Conservation (phyloP, 2,113 vertebrate genomes). For the Pollachius pollachius region DNA sequence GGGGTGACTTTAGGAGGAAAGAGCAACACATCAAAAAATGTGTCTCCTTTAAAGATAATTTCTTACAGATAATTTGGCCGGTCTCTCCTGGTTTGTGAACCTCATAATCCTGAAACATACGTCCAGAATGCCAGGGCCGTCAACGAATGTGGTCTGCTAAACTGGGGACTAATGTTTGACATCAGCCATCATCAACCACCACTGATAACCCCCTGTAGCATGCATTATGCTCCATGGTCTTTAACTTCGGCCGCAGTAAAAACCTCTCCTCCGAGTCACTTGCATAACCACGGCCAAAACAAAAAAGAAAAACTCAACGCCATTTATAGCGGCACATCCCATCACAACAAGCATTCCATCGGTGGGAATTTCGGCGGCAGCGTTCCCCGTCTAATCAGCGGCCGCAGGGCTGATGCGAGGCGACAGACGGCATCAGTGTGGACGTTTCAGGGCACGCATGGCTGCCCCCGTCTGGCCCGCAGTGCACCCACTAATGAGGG, state of each 20-base stretch:
- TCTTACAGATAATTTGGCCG: too few relatives aligned
- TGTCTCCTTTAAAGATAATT: slow-evolving; percentile 11
- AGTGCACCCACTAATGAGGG: slow-evolving; percentile 80
- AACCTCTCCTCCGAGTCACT: too few relatives aligned
- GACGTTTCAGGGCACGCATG: slow-evolving; percentile 69
- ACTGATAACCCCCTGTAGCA: too few relatives aligned
- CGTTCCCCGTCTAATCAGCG: slow-evolving; percentile 61
- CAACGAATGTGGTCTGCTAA: too few relatives aligned
- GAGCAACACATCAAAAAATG: too few relatives aligned
- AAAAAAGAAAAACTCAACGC: slow-evolving; percentile 31
- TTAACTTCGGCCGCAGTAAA: too few relatives aligned
- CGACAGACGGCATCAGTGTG: slow-evolving; percentile 77
- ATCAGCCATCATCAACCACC: too few relatives aligned
- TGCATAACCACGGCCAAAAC: slow-evolving; percentile 11
- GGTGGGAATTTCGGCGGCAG: slow-evolving; percentile 56
- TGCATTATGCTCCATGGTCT: too few relatives aligned
- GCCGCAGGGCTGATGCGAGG: slow-evolving; percentile 75
- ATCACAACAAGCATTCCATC: slow-evolving; percentile 49
- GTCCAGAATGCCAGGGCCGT: too few relatives aligned
- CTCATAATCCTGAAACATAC: too few relatives aligned
- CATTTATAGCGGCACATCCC: slow-evolving; percentile 58
- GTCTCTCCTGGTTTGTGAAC: too few relatives aligned
- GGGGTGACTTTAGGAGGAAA: slow-evolving; percentile 7
- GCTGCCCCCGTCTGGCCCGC: slow-evolving; percentile 70
- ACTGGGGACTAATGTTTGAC: too few relatives aligned